These are phyloP conservation scores for Halcyon badia DNA, from an alignment of 2,797 vertebrate genomes.

Conservation along the genomic window DNA sequence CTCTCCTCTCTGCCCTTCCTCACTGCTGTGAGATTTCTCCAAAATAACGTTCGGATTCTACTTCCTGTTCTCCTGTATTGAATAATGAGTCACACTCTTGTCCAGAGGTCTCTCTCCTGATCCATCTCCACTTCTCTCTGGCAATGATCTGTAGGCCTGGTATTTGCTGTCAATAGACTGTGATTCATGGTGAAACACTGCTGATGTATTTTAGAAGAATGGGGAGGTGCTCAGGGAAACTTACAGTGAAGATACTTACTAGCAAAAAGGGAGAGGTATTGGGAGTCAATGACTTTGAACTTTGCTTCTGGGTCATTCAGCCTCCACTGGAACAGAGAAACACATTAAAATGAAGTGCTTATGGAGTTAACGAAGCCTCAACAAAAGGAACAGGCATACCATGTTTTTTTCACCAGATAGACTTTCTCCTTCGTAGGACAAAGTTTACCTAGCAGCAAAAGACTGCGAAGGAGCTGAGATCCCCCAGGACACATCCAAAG, in stretches of 20 bases:
- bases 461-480: not conserved
- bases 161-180: not conserved
- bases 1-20: not conserved
- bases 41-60: not conserved
- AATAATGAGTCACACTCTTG: not conserved
- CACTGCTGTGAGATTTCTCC: not conserved
- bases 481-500: not conserved
- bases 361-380: not conserved
- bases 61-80: not conserved
- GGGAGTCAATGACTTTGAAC: conserved; percentile 88
- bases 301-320: conserved; percentile 75
- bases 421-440: not conserved
- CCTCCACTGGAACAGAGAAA: conserved; percentile 88
- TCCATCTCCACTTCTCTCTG: not conserved
- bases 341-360: not conserved
- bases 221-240: not conserved
- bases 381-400: not conserved
- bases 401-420: not conserved
- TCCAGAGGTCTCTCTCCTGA: not conserved
- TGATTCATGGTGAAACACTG: not conserved
- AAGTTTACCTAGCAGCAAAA: not conserved
- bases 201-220: not conserved
- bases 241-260: conserved; percentile 83
- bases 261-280: conserved; percentile 90
- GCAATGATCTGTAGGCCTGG: not conserved